Base-by-base conservation (phyloP, 2,888 invertebrate species). In the Stenurella melanura region DNA sequence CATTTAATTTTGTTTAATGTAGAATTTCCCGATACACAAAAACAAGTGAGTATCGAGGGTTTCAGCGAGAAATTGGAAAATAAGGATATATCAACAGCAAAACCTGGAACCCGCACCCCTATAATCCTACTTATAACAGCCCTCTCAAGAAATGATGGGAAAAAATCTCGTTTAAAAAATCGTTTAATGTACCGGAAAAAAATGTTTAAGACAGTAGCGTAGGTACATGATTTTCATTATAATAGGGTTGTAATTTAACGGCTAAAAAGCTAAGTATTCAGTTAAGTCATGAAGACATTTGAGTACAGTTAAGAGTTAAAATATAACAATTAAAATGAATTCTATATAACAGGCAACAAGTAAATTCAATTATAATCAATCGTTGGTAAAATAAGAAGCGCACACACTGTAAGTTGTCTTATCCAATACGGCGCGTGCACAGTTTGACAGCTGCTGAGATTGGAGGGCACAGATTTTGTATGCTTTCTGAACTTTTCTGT, bases 171-270 rank as follows among this genome's bases (percentile, higher is more conserved):
- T 56, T 69, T 69, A 57, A 69, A 69, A 70, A 70, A 70, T 70
- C 42, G 70, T 15, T 70, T 70, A 70, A 70, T 70, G 70, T 70
- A 60, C n/a, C 70, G 26, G 60, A 70, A 70, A 42, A 70, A 58
- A 70, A 60, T 70, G 60, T 70, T 60, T 30, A 70, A 58, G 19
- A 10, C 60, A 70, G 70, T 18, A 38, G 18, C 60, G 58, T 19
- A 17, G 70, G 10, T 15, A 30, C 12, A 50, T 50, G 1, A 50
- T 50, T 50, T 50, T 6, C 50, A n/a, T 6, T n/a, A 6, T 50
- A 15, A 50, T 50, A 50, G 1, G 7, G 42, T 42, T 26, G 1
- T 34, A 34, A 26, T 26, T 26, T 4, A 34, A 34, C 7, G 7
- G 30, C 7, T 34, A 34, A 34, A 34, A 34, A 34, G 21, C 4